Evolutionary conservation across 2,888 invertebrate species (phyloP), one percentile per base, ranked within the genome.

Genomic region (Eupithecia vulgata): DNA sequence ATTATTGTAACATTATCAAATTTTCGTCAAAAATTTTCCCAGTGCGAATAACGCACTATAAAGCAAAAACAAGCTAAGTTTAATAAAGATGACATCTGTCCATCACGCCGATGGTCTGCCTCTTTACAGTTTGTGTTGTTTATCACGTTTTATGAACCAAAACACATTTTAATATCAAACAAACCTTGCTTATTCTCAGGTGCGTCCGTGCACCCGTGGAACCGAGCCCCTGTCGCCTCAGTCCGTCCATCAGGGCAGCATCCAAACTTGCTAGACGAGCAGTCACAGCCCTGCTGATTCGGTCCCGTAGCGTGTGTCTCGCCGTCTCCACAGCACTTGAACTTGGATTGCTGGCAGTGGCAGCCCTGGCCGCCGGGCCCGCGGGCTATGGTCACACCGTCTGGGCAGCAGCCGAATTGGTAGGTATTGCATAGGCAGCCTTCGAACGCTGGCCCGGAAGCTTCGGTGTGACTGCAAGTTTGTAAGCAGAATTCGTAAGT

Each of bases 391-490:
- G 96, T 96, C 75, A 96, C 90, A 0, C 98, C 98, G 91, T 98
- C 98, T 0, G 97, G 96, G 84, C 99, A 99, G 85, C 99, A 99
- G 2, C 98, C 98, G 86, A 98, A 98, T 86, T 98, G 97, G 93
- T 96, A 97, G 0, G 98, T 97, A 84, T 96, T 95, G 85, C 98
- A 98, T 0, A 95, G 95, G 85, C 99, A 99, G 15, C 98, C 99
- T 81, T 97, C 95, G 83, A 95, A 96, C 79, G 97, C 95, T 0
- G 97, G 96, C 13, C 98, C 99, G 42, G 91, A 88, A 0, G 99
- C 98, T 68, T 96, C 95, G 17, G 97, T 96, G 85, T 96, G 89
- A 76, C 95, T 95, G 79, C 5, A 70, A 61, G 15, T 61, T 61
- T 8, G 25, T 0, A 21, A 52, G 48, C 21, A 57, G 10, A 13